Evolutionary conservation across 2,113 vertebrate species (phyloP), one percentile per base, ranked within the genome.

Genomic region (Prionailurus viverrinus): DNA sequence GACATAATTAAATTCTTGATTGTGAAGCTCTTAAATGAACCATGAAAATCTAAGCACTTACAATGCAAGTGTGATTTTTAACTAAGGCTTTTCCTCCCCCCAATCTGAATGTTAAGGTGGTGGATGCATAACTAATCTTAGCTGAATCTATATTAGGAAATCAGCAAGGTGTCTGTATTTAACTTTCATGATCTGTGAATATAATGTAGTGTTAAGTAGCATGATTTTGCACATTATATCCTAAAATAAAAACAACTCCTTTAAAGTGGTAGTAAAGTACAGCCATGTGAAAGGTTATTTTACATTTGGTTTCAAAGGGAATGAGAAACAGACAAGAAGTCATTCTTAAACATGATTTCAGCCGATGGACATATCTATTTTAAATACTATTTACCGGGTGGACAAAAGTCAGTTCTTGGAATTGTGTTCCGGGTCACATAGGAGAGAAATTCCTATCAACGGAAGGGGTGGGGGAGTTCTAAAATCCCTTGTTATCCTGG

Each of bases 1-100:
- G 86, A 94, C 91, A 65, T 98, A 96, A 97, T 98, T 98, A 97
- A 96, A 93, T 96, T 97, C 97, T 97, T 98, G 97, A 98, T 97
- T 97, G 90, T 95, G 96, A 85, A 93, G 94, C 90, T 98, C 93
- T 97, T 97, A 95, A 98, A 96, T 97, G 92, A 98, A 95, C 97
- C 92, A 89, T 96, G 92, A 98, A 97, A 98, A 97, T 86, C 93
- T 91, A 97, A 97, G 89, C 39, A 86, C 91, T 97, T 95, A 88
- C 61, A 29, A 89, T 89, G 95, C 94, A 89, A 96, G 96, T 91
- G 84, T 97, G 96, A 97, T 97, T 98, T 96, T 97, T 97, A 97
- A 97, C 87, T 96, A 92, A 79, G 85, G 14, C 83, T 80, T 95
- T 80, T 95, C 11, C 5, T 1, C 27, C 78, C 95, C 85, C 78